Base-by-base conservation (phyloP, 2,113 vertebrate species). In the Larimichthys crocea region DNA sequence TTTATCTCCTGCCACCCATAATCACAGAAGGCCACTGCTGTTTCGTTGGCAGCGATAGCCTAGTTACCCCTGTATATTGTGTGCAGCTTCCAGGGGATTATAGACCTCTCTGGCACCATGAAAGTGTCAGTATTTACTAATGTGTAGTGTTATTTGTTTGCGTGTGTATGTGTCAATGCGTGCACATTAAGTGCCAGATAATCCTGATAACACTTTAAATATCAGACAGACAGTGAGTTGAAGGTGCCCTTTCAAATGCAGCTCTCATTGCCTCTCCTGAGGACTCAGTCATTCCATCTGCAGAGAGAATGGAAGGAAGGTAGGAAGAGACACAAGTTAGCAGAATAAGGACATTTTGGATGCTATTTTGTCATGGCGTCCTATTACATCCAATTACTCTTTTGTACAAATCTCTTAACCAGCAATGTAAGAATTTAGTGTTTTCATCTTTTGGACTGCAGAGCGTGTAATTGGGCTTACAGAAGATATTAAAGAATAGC, bases 61-160 rank as follows among this genome's bases (percentile, higher is more conserved):
- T 53, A 26, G 61, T 42, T 69, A 79, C 67, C 78, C 53, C 57
- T 88, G 60, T 86, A 81, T 74, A 84, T 82, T 83, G 79, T 86
- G 76, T 83, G 67, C 70, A 59, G 62, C 76, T 86, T 88, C 65
- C 63, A 70, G 50, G 83, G 68, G 82, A 86, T 89, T 84, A 84
- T 22, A 69, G 53, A 85, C 66, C 79, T 84, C 63, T 83, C 50
- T 87, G 85, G 78, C 84, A 82, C 55, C 63, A 19, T 75, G 50
- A 56, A 77, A 82, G 59, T 77, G 84, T 57, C 82, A 65, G 42
- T 80, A 26, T 90, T 86, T 73, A 26, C 79, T 68, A 69, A 72
- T 74, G 64, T 74, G 82, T 22, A 31, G 57, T 57, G 31, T 59
- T 20, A n/a, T 73, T 72, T 77, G 67, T 83, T 59, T 59, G 65